Percentiles rank a stretch among this genome's conserved stretches.
Conservation (phyloP, 2,113 vertebrate genomes). For the Cryptoleucopteryx plumbea region DNA sequence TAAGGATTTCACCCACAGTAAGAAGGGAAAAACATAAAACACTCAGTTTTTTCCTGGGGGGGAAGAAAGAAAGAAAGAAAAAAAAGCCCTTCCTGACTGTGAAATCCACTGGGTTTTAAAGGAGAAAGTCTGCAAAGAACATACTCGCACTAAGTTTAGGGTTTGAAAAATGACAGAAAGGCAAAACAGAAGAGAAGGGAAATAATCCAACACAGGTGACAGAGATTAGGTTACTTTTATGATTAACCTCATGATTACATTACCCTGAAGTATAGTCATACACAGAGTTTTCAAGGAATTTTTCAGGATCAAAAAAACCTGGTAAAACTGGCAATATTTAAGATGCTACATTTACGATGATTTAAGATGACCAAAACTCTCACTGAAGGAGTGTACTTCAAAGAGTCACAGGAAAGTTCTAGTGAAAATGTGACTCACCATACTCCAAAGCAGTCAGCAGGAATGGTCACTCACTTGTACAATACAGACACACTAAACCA, state of each 20-base stretch:
- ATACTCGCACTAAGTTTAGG: not conserved
- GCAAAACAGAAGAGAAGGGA: not conserved
- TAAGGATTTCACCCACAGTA: not conserved
- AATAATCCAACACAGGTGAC: not conserved
- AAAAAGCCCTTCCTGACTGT: not conserved
- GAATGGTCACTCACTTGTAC: not conserved
- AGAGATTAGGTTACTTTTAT: not conserved
- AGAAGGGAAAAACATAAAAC: not conserved
- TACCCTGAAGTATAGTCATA: not conserved
- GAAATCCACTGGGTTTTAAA: not conserved
- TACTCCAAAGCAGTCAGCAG: too few relatives aligned
- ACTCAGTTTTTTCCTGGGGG: not conserved
- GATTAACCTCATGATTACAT: not conserved
- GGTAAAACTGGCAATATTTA: not conserved
- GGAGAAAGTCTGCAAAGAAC: not conserved
- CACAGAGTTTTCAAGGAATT: not conserved
- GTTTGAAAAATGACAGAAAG: not conserved
- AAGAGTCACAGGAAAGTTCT: not conserved
- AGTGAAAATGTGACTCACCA: rapidly evolving
- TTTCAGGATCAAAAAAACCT: not conserved
- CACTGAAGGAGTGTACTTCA: not conserved
- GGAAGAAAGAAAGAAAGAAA: not conserved
- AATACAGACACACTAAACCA: not conserved
- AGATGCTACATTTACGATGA: not conserved
- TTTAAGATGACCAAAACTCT: not conserved